Base-by-base conservation (phyloP, 2,113 vertebrate species). In the Tor tambroides region DNA sequence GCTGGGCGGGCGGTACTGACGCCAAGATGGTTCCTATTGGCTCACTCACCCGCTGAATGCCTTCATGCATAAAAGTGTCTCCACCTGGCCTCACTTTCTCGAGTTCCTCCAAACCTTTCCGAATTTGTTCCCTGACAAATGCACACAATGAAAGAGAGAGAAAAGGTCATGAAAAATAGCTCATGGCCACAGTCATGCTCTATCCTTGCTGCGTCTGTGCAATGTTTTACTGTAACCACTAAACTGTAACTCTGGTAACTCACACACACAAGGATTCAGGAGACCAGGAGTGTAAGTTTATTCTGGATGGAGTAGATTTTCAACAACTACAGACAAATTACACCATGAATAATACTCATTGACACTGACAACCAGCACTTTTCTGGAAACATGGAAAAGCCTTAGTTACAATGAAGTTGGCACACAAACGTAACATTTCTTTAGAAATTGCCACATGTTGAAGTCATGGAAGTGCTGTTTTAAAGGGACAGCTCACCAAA, bases 51-150 rank as follows among this genome's bases (percentile, higher is more conserved):
- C 97, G 96, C 93, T 96, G 95, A 90, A 99, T 97, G 91, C 98
- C 98, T 91, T 99, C 97, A 10, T 99, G 98, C 98, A 99, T 99
- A 91, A 98, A 99, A 0, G 98, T 99, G 92, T 99, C 98, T 49
- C 98, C 98, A 86, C 98, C 98, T 0, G 98, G 97, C 41, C 92
- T 94, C 80, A 99, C 98, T 87, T 94, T 95, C 88, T 96, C 94
- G 49, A 99, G 96, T 91, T 99, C 98, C 88, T 98, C 97, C 67
- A 99, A 94, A 54, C 98, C 98, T 93, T 95, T 96, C 19, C 97
- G 96, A 80, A 99, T 99, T 86, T 94, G 95, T n/a, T 99, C 97
- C 91, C 98, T 99, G 94, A 7, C 90, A 91, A 4, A 69, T 15
- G 7, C 35, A 43, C 41, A 69, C 10, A 82, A 67, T 3, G 38